Base-by-base conservation (phyloP, 2,113 vertebrate species). In the Suncus etruscus region DNA sequence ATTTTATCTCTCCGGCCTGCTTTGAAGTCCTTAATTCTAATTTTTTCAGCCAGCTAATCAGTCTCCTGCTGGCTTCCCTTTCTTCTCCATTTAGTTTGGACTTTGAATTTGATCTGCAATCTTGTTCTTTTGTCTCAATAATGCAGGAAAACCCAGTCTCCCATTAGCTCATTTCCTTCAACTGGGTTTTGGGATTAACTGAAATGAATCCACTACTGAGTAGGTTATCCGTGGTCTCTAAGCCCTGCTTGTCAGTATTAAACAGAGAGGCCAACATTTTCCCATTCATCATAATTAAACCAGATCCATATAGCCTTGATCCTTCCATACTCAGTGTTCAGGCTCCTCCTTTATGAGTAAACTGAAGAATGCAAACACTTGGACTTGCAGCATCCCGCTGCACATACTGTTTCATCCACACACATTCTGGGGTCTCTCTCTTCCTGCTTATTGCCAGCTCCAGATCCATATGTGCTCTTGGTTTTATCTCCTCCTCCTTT, bases 31-130 rank as follows among this genome's bases (percentile, higher is more conserved):
- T 90, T 86, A 11, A 86, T 72, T 75, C 63, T 51, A 61, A 39
- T 39, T 39, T 39, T 24, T 90, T 91, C 45, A 86, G 24, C 22
- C 24, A 32, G 31, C 14, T 39, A 74, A 8, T 12, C 24, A 69
- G 51, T 16, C 76, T 93, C 39, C 39, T 87, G 68, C 27, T 18
- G 83, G 32, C 79, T 90, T 91, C 68, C 76, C 63, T 95, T 77
- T 8, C 45, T 69, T 22, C 48, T 77, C 63, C 4, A n/a, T 20
- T 27, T 77, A 27, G 24, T 25, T 50, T 68, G 61, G 18, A 79
- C 61, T 24, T 89, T 89, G 63, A 11, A 29, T 1, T 80, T 25
- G 32, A 89, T 58, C 65, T 50, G 48, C 22, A 92, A 5, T 68
- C 76, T 50, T 73, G 47, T 77, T 4, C 76, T 69, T 54, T 68